Percentiles rank a stretch among this genome's conserved stretches.
These are phyloP conservation scores for Porites divaricata DNA, from an alignment of 92 coral and sea anemone genomes.

Conservation along the genomic window DNA sequence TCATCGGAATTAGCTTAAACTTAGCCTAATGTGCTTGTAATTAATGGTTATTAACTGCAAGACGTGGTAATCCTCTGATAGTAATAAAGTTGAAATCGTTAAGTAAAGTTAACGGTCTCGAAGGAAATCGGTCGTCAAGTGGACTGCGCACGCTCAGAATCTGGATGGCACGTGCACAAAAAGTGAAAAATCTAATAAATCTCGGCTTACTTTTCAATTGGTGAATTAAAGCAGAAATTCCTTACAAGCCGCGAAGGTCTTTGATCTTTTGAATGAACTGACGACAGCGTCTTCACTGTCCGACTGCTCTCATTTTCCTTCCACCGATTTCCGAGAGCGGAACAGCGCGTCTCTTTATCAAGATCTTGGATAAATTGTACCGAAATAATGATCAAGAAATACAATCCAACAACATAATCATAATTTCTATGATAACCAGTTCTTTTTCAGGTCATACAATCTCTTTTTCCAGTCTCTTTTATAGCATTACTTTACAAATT, in stretches of 20 bases:
- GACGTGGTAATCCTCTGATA: conserved; percentile 44
- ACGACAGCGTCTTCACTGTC: not conserved
- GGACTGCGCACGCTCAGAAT: conserved; percentile 20
- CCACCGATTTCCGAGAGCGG: conserved; percentile 11
- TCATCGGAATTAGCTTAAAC: conserved; percentile 36
- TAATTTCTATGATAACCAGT: not conserved
- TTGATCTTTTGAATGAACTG: not conserved
- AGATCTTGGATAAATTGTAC: conserved; percentile 3
- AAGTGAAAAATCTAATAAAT: not conserved
- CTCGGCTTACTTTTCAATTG: not conserved
- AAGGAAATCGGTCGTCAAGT: conserved; percentile 39
- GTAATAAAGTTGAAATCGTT: conserved; percentile 29
- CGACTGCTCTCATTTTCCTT: not conserved
- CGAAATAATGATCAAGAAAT: conserved; percentile 18
- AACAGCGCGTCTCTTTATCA: not conserved
- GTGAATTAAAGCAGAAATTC: not conserved
- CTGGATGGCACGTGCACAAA: not conserved
- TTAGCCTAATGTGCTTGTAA: conserved; percentile 45
- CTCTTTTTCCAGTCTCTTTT: not conserved
- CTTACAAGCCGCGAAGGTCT: not conserved
- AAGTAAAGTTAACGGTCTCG: conserved; percentile 52
- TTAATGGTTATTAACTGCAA: conserved; percentile 48
- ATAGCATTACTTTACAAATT: not conserved
- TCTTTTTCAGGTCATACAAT: not conserved
- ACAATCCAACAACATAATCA: not conserved